phyloP scores from a whole-genome alignment of 2,113 vertebrate genomes.

The Macquaria australasica region DNA sequence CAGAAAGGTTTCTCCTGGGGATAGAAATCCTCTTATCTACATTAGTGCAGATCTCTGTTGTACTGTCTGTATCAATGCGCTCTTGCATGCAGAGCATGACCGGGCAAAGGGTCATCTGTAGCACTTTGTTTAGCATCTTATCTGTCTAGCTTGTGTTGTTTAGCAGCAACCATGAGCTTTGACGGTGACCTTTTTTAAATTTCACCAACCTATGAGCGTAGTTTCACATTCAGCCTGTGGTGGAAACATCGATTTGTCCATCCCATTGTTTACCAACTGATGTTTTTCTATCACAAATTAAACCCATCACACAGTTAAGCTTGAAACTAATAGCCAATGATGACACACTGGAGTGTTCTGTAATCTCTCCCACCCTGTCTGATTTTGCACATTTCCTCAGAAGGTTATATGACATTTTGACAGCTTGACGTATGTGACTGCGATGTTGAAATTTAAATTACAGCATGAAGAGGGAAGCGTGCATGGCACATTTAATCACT shows the following conservation, averaged over 20 bases:
- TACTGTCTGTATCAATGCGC: not conserved
- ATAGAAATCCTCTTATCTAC: slow-evolving; percentile 6
- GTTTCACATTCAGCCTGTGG: slow-evolving; percentile 28
- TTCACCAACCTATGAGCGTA: slow-evolving; percentile 37
- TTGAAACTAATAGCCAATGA: slow-evolving; percentile 60
- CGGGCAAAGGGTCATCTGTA: slow-evolving; percentile 1
- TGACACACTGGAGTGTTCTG: slow-evolving; percentile 50
- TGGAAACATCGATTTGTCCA: slow-evolving; percentile 57
- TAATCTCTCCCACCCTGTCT: slow-evolving; percentile 56
- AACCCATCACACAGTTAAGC: slow-evolving; percentile 50
- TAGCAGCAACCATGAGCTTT: slow-evolving; percentile 33
- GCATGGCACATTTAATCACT: slow-evolving; percentile 55
- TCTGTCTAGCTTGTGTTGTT: slow-evolving; percentile 41
- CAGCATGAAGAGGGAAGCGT: slow-evolving; percentile 34
- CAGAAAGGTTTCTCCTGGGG: not conserved
- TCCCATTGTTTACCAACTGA: slow-evolving; percentile 38
- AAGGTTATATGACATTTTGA: slow-evolving; percentile 76
- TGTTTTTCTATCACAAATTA: slow-evolving; percentile 64
- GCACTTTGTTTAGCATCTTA: slow-evolving; percentile 17
- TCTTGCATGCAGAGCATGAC: not conserved
- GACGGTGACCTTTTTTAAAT: slow-evolving; percentile 65
- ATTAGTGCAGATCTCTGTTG: slow-evolving; percentile 1
- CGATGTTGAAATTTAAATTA: slow-evolving; percentile 59
- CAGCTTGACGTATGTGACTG: slow-evolving; percentile 69
- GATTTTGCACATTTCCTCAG: slow-evolving; percentile 65